Evolutionary conservation across 2,113 vertebrate species (phyloP).

Genomic region (Panurus biarmicus): DNA sequence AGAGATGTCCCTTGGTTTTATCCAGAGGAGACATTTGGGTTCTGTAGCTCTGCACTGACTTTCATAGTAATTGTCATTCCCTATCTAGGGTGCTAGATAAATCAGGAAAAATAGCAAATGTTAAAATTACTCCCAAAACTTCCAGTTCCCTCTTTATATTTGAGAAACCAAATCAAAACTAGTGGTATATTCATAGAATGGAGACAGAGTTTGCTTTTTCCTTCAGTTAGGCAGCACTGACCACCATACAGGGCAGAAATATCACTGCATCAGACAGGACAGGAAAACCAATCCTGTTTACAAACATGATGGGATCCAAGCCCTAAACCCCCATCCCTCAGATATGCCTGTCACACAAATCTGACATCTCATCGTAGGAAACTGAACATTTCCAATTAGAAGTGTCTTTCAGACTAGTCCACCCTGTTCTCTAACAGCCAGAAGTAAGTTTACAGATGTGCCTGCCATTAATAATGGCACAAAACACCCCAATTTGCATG

Average conservation of each 20-base stretch:
- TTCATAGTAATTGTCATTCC: background rate
- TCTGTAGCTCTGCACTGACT: background rate
- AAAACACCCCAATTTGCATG: background rate
- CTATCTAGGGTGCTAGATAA: background rate
- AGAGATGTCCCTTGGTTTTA: background rate
- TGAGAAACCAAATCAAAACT: background rate
- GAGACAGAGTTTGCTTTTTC: background rate
- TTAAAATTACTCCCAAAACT: background rate
- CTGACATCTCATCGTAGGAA: background rate
- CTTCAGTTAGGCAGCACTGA: background rate
- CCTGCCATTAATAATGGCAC: background rate
- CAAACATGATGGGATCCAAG: background rate
- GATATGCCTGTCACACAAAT: background rate
- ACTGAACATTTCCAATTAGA: background rate
- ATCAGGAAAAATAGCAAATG: background rate
- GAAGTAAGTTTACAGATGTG: background rate
- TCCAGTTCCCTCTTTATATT: background rate
- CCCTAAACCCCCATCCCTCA: background rate
- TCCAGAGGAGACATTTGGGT: background rate
- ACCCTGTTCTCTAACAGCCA: background rate
- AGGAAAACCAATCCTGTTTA: constrained; percentile 9
- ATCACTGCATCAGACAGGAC: background rate
- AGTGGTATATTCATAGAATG: background rate
- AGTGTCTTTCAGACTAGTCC: background rate
- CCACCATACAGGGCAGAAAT: background rate